These are phyloP conservation scores for Vulpes vulpes DNA, from an alignment of 2,113 vertebrate species.

Conservation along the genomic window DNA sequence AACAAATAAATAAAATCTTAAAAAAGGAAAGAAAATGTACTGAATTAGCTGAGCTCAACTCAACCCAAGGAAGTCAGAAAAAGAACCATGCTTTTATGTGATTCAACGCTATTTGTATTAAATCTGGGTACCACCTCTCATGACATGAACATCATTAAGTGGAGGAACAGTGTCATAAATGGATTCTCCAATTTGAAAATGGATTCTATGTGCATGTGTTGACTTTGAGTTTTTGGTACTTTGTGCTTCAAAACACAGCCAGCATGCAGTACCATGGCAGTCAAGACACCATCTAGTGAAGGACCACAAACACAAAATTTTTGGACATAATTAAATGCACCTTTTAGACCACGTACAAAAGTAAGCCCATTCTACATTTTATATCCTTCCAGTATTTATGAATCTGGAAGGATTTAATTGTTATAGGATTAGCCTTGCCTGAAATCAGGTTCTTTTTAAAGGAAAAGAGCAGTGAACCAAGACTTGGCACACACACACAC, in stretches of 20 bases:
- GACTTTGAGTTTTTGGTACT: neutral
- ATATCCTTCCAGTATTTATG: neutral
- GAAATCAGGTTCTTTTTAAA: conserved; percentile 4
- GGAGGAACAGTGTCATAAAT: neutral
- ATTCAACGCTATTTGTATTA: neutral
- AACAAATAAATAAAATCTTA: too few species aligned
- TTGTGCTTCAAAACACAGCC: neutral
- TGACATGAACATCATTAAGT: neutral
- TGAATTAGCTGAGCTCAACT: neutral
- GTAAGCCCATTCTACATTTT: neutral
- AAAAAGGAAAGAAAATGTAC: neutral
- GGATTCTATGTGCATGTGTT: neutral
- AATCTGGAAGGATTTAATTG: neutral
- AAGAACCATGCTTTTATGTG: neutral
- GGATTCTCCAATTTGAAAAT: neutral
- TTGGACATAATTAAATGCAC: neutral
- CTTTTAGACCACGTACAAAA: neutral
- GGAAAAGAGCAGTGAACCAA: conserved; percentile 41
- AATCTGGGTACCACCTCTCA: neutral
- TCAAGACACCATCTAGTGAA: neutral
- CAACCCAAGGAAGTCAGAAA: neutral
- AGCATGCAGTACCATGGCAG: neutral
- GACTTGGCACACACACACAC: neutral
- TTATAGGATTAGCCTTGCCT: neutral
- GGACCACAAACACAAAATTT: neutral